Conservation (phyloP, 2,888 invertebrate genomes). For the Xylocampa areola region DNA sequence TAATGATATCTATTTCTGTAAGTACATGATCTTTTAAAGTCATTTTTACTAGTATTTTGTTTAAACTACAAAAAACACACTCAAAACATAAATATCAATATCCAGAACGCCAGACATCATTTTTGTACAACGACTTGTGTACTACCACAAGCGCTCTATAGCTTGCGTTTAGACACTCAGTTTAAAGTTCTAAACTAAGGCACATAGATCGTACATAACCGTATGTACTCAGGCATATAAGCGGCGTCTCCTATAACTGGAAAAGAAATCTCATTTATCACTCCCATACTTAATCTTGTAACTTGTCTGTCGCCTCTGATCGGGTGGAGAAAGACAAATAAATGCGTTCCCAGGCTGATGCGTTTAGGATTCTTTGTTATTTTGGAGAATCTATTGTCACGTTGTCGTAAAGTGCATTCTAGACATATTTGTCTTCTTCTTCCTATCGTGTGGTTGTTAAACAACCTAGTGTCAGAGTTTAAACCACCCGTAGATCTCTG, state of each 20-base stretch:
- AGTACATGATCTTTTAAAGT: too few relatives aligned
- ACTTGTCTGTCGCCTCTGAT: conserved; percentile 58
- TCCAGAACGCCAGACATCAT: too few relatives aligned
- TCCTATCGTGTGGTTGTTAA: too few relatives aligned
- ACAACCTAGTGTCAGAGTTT: too few relatives aligned
- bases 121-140: neutral
- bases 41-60: too few relatives aligned
- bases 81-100: too few relatives aligned
- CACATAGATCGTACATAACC: conserved; percentile 1
- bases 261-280: conserved; percentile 71
- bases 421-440: too few relatives aligned
- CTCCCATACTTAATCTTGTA: conserved; percentile 67
- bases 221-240: conserved; percentile 10
- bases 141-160: neutral
- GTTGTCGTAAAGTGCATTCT: neutral
- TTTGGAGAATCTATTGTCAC: neutral
- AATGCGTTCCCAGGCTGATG: conserved; percentile 10
- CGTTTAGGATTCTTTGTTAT: conserved; percentile 7
- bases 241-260: conserved; percentile 23
- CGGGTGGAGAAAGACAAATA: conserved; percentile 26
- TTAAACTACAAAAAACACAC: too few relatives aligned
- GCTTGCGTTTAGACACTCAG: conserved; percentile 8
- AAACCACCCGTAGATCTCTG: too few relatives aligned
- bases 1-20: too few relatives aligned
- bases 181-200: conserved; percentile 16